These are phyloP conservation scores for Lysandra coridon DNA, from an alignment of 2,888 invertebrate genomes.

Conservation along the genomic window DNA sequence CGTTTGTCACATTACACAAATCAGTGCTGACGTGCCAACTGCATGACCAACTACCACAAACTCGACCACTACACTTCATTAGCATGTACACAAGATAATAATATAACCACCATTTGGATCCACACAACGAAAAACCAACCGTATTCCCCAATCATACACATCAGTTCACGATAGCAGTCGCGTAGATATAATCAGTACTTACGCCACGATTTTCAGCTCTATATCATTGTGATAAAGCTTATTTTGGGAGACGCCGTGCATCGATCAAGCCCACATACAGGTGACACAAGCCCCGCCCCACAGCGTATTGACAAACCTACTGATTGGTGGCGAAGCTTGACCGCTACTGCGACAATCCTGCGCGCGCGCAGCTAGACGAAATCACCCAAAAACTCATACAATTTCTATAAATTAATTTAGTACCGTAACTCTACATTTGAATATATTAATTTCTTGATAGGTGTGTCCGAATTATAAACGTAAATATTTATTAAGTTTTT, in stretches of 20 bases:
- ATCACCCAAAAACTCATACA: conserved; percentile 40
- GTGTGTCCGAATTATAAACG: conserved; percentile 20
- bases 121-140: conserved; percentile 48
- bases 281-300: conserved; percentile 64
- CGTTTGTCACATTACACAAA: conserved; percentile 65
- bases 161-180: conserved; percentile 45
- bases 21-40: conserved; percentile 73
- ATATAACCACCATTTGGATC: conserved; percentile 55
- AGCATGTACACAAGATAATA: conserved; percentile 72
- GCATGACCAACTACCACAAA: conserved; percentile 75
- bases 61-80: conserved; percentile 73
- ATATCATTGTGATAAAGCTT: conserved; percentile 42
- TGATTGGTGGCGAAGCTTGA: conserved; percentile 63
- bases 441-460: conserved; percentile 32
- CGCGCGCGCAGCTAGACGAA: conserved; percentile 58
- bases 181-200: conserved; percentile 39
- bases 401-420: conserved; percentile 38
- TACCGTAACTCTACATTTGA: conserved; percentile 32
- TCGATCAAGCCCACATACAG: conserved; percentile 44
- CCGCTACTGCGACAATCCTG: conserved; percentile 65
- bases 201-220: conserved; percentile 46
- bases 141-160: conserved; percentile 48
- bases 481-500: conserved; percentile 20
- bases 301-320: conserved; percentile 64
- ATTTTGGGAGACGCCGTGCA: conserved; percentile 41